Evolutionary conservation across 2,797 vertebrate genomes (phyloP), one percentile per base, ranked within the genome.

Genomic region (Eptatretus atami): DNA sequence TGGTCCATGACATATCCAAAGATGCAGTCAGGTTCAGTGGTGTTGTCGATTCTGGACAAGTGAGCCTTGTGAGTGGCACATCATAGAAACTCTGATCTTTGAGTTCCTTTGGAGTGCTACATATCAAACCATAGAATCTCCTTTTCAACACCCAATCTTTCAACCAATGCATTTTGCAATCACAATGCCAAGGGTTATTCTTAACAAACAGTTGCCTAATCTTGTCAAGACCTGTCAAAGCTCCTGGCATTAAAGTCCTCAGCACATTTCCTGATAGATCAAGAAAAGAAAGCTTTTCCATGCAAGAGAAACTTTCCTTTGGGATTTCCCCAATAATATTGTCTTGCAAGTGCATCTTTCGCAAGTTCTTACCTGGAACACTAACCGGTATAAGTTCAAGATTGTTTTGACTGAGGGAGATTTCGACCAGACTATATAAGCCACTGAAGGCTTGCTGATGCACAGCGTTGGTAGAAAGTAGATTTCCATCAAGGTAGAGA

Each of bases 71-170:
- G 70, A 80, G 74, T 67, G 79, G 82, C 69, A 94, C 74, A 71
- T 94, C 86, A 73, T 85, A 77, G 72, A 94, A 84, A 53, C 82
- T 86, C 86, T 90, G 87, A n/a, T 85, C 86, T 64, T 84, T 75
- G 68, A 92, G 82, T 57, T 77, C 80, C 66, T 92, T 86, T 1
- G 86, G 86, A 67, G 79, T 82, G 68, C 88, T 84, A 74, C 86
- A 94, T 84, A 90, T 88, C 71, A 94, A 85, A 63, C 84, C 86
- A 1, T 84, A 79, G 1, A 84, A 83, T 73, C 86, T 78, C 15
- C 78, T 77, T 67, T 81, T 83, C 31, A 44, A 44, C 64, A 94
- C 81, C 86, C 86, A 94, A 66, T 82, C 78, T 2, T 79, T 82
- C 72, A 88, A 82, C 86, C 86, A 94, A 63, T 79, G 80, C 70